Evolutionary conservation across 1,140 invertebrate genomes (phyloP).

Genomic region (Cydia strobilella): DNA sequence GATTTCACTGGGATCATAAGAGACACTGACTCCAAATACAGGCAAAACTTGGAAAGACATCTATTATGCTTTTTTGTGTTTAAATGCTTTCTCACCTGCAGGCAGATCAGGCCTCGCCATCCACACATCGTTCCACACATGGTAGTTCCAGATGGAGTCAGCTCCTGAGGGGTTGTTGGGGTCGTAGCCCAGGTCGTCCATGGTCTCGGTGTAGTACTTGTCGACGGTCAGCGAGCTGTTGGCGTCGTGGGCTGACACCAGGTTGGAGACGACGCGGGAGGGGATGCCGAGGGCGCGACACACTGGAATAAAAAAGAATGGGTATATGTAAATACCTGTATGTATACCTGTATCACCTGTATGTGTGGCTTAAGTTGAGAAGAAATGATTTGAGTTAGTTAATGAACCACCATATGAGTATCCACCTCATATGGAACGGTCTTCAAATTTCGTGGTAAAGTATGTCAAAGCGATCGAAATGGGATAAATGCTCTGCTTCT

Average conservation of each 20-base stretch:
- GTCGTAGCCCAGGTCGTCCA: slow-evolving; percentile 81
- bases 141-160: slow-evolving; percentile 88
- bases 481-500: too few species aligned
- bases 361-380: too few species aligned
- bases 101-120: slow-evolving; percentile 87
- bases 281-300: slow-evolving; percentile 87
- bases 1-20: too few species aligned
- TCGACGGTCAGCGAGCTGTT: slow-evolving; percentile 88
- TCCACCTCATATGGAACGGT: too few species aligned
- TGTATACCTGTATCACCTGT: too few species aligned
- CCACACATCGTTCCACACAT: slow-evolving; percentile 91
- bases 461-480: too few species aligned
- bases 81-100: slow-evolving; percentile 60
- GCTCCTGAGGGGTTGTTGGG: slow-evolving; percentile 79
- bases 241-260: slow-evolving; percentile 87
- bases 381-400: too few species aligned
- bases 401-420: too few species aligned
- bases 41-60: too few species aligned
- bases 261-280: slow-evolving; percentile 85
- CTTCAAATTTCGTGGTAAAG: too few species aligned
- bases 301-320: slow-evolving; percentile 70
- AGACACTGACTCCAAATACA: too few species aligned
- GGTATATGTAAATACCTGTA: too few species aligned
- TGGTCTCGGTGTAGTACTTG: slow-evolving; percentile 83
- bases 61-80: neutral